Evolutionary conservation across 2,113 vertebrate species (phyloP).

Genomic region (Heloderma charlesbogerti): DNA sequence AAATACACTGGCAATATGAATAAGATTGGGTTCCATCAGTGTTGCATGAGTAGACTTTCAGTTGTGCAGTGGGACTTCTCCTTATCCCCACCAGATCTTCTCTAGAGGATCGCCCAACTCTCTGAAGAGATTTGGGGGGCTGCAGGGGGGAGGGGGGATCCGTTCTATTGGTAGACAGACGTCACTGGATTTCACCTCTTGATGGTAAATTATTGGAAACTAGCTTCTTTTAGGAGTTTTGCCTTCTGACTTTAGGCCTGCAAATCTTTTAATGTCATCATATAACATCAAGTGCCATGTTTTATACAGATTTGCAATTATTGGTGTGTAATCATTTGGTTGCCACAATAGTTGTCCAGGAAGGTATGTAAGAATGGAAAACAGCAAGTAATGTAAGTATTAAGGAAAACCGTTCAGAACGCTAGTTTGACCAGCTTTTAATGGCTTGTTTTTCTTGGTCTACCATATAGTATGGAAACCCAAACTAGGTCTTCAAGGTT

Average conservation of each 20-base stretch:
- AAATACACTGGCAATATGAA: not conserved
- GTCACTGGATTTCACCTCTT: not conserved
- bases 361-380: not conserved
- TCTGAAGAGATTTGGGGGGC: not conserved
- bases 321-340: not conserved
- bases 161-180: not conserved
- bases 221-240: not conserved
- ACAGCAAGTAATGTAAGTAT: too few species aligned
- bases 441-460: rapidly evolving
- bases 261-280: not conserved
- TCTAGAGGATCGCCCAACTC: not conserved
- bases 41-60: not conserved
- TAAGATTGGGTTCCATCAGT: not conserved
- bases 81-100: not conserved
- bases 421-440: rapidly evolving
- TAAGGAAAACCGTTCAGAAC: rapidly evolving
- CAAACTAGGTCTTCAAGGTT: not conserved
- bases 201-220: not conserved
- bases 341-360: constrained; percentile 4
- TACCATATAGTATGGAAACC: not conserved
- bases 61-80: not conserved
- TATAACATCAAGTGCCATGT: not conserved
- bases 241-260: not conserved
- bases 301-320: not conserved
- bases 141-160: not conserved